Evolutionary conservation across 2,888 invertebrate species (phyloP), one percentile per base, ranked within the genome.

Genomic region (Tupiocoris notatus): DNA sequence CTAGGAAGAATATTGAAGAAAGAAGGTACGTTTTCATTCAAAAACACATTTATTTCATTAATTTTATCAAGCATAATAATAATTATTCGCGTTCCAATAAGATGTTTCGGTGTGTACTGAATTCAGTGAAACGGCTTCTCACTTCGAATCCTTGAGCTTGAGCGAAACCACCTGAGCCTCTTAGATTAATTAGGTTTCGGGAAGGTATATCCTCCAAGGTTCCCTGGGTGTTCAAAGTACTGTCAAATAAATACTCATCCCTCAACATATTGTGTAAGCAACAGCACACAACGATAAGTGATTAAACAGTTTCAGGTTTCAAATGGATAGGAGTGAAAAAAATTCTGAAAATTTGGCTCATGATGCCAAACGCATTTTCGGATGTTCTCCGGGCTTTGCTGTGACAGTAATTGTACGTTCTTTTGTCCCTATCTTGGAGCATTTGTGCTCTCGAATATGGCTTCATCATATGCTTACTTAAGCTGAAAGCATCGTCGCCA

Each of bases 391-490:
- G 2, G 22, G 68, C 70, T 70, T 59, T 57, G 59, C 58, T 58
- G 58, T 9, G 59, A 70, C 3, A 1, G 68, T 68, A 21, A 6
- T 68, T 68, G 22, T 25, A 68, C 56, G 22, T 23, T 24, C 56
- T 62, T 17, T 67, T 68, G 24, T 25, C 22, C 3, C 9, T 7
- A 24, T 66, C 2, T 66, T 66, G 23, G 39, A 6, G 2, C 21
- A 67, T 67, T 67, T 67, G 67, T 67, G 67, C 56, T 67, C 67
- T 67, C 7, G 67, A 56, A 71, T 71, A 68, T n/a, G 66, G 20
- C 54, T 66, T 54, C 54, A 66, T 66, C 20, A 66, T 66, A 66
- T 66, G 54, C 54, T 66, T 18, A 66, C 54, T 64, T 22, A 64
- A 64, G 23, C 64, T 66, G 20, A 66, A 66, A 54, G 66, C 66